Conservation (phyloP, 1,140 invertebrate genomes). For the Orchesella cincta region DNA sequence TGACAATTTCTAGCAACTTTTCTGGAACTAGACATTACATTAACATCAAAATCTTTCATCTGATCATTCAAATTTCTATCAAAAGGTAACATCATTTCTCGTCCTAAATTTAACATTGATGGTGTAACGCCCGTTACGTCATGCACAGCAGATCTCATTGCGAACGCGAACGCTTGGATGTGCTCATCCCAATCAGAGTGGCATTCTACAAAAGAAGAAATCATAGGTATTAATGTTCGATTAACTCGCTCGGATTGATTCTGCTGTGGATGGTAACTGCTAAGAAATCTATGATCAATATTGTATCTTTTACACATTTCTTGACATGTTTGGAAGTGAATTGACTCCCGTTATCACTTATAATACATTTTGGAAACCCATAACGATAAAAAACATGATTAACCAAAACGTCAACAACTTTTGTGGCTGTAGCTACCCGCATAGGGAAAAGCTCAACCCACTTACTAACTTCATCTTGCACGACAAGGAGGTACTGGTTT, state of each 20-base stretch:
- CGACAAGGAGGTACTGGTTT: slow-evolving; percentile 52
- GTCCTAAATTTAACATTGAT: slow-evolving; percentile 55
- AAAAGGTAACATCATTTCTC: slow-evolving; percentile 52
- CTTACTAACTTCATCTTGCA: slow-evolving; percentile 53
- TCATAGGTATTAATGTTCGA: slow-evolving; percentile 55
- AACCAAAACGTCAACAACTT: slow-evolving; percentile 50
- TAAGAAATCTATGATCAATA: slow-evolving; percentile 43
- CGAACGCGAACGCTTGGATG: slow-evolving; percentile 56
- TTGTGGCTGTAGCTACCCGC: slow-evolving; percentile 51
- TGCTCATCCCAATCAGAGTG: slow-evolving; percentile 54
- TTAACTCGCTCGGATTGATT: slow-evolving; percentile 58
- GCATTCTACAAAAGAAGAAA: slow-evolving; percentile 54
- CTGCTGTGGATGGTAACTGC: slow-evolving; percentile 55
- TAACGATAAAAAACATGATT: slow-evolving; percentile 50
- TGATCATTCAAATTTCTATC: slow-evolving; percentile 7
- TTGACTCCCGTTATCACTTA: slow-evolving; percentile 51
- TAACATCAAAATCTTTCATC: neutral
- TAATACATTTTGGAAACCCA: slow-evolving; percentile 52
- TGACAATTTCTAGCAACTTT: slow-evolving; percentile 22
- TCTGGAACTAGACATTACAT: slow-evolving; percentile 13
- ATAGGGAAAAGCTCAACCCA: slow-evolving; percentile 52
- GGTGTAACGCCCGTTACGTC: slow-evolving; percentile 54
- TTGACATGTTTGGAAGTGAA: slow-evolving; percentile 31
- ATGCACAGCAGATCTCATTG: slow-evolving; percentile 56
- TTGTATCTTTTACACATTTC: slow-evolving; percentile 26